Evolutionary conservation across 1,140 invertebrate genomes (phyloP).

Genomic region (Gonatopus flavifemur): DNA sequence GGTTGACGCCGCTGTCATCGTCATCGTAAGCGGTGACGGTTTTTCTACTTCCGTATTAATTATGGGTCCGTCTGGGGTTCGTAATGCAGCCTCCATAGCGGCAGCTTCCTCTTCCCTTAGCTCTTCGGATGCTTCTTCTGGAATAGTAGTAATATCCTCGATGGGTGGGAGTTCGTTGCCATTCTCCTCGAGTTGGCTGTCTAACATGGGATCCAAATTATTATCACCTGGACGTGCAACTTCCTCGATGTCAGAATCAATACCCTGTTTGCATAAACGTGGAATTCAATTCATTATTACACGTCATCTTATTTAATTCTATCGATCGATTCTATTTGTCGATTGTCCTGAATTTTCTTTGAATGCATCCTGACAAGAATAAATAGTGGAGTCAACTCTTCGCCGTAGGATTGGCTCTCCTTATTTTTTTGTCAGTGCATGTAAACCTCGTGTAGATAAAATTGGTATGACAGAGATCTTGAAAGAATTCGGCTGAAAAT

Average conservation of each 20-base stretch:
- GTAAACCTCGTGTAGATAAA: no score
- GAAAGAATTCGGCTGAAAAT: no score
- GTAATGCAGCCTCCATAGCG: slow-evolving; percentile 31
- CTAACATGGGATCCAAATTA: slow-evolving; percentile 45
- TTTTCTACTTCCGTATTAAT: slow-evolving; percentile 45
- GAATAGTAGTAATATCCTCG: slow-evolving; percentile 54
- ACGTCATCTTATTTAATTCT: no score
- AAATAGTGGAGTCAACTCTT: no score
- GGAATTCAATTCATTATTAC: not conserved
- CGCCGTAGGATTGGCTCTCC: no score
- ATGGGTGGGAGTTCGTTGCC: slow-evolving; percentile 45
- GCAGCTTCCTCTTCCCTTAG: slow-evolving; percentile 50
- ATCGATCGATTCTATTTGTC: no score
- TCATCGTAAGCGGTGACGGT: slow-evolving; percentile 18
- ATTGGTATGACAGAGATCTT: no score
- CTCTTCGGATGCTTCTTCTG: slow-evolving; percentile 54
- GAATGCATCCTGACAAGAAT: no score
- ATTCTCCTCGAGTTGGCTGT: slow-evolving; percentile 46
- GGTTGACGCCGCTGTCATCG: not conserved
- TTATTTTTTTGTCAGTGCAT: no score
- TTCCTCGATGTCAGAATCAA: slow-evolving; percentile 86
- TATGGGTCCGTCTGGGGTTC: slow-evolving; percentile 37
- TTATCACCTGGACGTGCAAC: slow-evolving; percentile 62
- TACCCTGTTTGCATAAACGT: slow-evolving; percentile 69
- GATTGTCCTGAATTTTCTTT: no score